phyloP scores from a whole-genome alignment of 23 tunicate species.

The Diplosoma virens region DNA sequence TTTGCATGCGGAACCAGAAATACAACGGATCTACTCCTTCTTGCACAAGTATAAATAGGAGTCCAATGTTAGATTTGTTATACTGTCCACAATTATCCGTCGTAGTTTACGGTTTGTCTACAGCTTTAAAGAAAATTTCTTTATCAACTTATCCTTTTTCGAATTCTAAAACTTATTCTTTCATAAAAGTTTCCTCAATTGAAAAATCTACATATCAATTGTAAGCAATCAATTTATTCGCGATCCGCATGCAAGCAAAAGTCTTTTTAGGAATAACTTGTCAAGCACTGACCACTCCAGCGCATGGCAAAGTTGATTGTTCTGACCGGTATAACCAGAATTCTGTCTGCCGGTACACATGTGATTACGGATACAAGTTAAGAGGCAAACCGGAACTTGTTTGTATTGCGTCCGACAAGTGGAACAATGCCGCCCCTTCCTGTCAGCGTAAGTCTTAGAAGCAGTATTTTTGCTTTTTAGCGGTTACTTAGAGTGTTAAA shows the following conservation, averaged over 20 bases:
- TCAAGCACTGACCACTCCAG: constrained; percentile 27
- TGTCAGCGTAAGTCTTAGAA: constrained; percentile 49
- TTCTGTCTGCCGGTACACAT: constrained; percentile 50
- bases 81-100: too few species aligned
- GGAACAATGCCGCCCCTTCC: constrained; percentile 42
- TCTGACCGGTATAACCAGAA: constrained; percentile 34
- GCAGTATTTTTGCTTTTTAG: background rate
- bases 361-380: constrained; percentile 66
- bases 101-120: too few species aligned
- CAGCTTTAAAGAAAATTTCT: too few species aligned
- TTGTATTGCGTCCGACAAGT: constrained; percentile 31
- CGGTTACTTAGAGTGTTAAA: background rate
- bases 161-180: too few species aligned
- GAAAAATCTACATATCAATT: too few species aligned
- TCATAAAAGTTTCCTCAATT: too few species aligned
- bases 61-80: too few species aligned
- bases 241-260: too few species aligned
- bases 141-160: background rate
- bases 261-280: constrained; percentile 50
- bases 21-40: constrained; percentile 49
- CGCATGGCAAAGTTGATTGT: constrained; percentile 41
- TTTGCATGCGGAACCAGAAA: constrained; percentile 57
- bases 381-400: constrained; percentile 3
- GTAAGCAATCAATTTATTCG: too few species aligned
- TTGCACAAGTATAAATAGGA: constrained; percentile 68